phyloP scores from a whole-genome alignment of 2,888 invertebrate species.

The Drosophila birchii region DNA sequence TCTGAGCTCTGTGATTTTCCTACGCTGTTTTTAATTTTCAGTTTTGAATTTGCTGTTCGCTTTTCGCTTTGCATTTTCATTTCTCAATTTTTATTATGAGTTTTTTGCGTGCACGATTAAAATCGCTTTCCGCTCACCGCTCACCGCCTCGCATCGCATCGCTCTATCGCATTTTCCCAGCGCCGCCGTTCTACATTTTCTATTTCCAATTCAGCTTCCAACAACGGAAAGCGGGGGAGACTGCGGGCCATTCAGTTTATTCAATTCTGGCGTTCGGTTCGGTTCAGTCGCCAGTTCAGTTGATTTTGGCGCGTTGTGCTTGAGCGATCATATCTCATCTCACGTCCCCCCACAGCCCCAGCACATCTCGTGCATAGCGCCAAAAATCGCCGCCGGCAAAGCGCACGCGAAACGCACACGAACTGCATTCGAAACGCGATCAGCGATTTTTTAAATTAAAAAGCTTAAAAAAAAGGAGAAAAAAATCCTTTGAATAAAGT shows the following conservation, averaged over 20 bases:
- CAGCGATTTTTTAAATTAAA: background rate
- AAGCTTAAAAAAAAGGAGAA: background rate
- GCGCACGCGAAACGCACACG: constrained; percentile 18
- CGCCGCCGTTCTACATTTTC: constrained; percentile 33
- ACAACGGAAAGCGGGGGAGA: constrained; percentile 39
- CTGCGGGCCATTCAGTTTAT: constrained; percentile 23
- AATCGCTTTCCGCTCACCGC: constrained; percentile 32
- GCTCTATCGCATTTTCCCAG: constrained; percentile 7
- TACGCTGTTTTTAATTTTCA: background rate
- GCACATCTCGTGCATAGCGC: constrained; percentile 3
- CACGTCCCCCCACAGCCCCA: background rate
- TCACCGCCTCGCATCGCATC: background rate
- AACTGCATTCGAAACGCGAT: constrained; percentile 19
- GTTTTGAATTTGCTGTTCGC: constrained; percentile 1
- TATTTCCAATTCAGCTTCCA: constrained; percentile 73
- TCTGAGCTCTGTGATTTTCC: constrained; percentile 2
- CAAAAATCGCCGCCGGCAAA: constrained; percentile 21
- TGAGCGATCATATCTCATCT: constrained; percentile 47
- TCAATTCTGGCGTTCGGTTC: constrained; percentile 19
- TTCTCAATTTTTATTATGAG: constrained; percentile 61
- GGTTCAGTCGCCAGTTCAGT: constrained; percentile 45
- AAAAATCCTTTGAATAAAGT: background rate
- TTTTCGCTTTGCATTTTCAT: constrained; percentile 48
- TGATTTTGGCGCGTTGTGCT: constrained; percentile 63
- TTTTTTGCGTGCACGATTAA: constrained; percentile 73